Evolutionary conservation across 1,140 invertebrate genomes (phyloP).

Genomic region (Grapholita molesta): DNA sequence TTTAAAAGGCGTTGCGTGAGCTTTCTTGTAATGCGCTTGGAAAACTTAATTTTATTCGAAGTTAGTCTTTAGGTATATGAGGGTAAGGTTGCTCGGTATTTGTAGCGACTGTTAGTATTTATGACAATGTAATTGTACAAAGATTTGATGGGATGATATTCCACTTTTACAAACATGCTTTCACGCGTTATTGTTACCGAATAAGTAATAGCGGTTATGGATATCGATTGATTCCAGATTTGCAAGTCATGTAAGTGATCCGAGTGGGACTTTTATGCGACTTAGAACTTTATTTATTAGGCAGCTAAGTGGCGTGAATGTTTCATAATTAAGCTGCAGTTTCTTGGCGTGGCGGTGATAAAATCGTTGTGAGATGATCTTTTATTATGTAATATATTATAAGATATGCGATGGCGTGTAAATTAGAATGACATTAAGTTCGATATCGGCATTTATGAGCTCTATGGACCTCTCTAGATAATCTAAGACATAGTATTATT

Average conservation of each 20-base stretch:
- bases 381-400: not conserved
- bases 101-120: constrained; percentile 13
- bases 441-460: not conserved
- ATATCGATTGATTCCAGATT: constrained; percentile 6
- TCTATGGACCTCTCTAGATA: not conserved
- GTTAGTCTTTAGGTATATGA: not conserved
- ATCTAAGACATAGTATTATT: too few relatives aligned
- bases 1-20: constrained; percentile 7
- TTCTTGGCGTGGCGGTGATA: not conserved
- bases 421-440: not conserved
- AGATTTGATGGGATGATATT: constrained; percentile 24
- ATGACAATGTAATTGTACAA: constrained; percentile 12
- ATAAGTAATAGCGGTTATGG: constrained; percentile 26
- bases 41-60: not conserved
- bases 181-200: constrained; percentile 31
- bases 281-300: not conserved
- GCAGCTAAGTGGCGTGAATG: not conserved
- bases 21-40: not conserved
- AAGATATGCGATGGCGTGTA: not conserved
- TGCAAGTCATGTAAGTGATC: not conserved
- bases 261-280: not conserved
- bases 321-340: not conserved
- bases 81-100: not conserved
- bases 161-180: constrained; percentile 28
- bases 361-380: not conserved